These are phyloP conservation scores for Ceratitis capitata DNA, from an alignment of 1,140 invertebrate species.

Conservation along the genomic window DNA sequence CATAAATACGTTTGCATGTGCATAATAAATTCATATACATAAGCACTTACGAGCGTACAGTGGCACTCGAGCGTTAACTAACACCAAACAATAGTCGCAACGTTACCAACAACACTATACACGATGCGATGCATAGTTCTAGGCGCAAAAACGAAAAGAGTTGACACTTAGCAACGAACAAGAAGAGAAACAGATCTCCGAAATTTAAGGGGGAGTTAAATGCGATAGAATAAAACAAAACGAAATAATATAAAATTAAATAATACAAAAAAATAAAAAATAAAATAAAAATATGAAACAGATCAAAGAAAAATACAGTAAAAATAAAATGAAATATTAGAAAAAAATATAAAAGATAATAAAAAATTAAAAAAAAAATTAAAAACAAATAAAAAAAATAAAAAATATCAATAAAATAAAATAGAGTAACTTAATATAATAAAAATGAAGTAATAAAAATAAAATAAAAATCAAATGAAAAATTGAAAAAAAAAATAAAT, in stretches of 20 bases:
- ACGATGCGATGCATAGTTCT: background rate
- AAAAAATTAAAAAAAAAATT: background rate
- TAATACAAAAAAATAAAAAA: background rate
- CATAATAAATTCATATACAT: too few relatives aligned
- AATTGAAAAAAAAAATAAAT: too few relatives aligned
- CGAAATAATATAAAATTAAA: too few relatives aligned
- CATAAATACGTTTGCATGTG: background rate
- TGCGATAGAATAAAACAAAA: too few relatives aligned
- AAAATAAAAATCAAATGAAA: too few relatives aligned
- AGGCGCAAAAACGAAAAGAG: conserved; percentile 21
- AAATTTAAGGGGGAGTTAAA: background rate
- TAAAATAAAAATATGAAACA: background rate
- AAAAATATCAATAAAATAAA: background rate
- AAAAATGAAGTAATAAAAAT: too few relatives aligned
- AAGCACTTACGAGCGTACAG: background rate
- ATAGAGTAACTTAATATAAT: too few relatives aligned
- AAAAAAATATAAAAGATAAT: background rate
- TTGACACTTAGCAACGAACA: conserved; percentile 8
- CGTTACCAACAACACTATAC: background rate
- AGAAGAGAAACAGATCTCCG: background rate
- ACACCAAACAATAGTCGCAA: conserved; percentile 30
- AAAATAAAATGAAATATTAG: background rate
- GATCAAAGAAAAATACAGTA: background rate
- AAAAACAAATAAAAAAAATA: too few relatives aligned
- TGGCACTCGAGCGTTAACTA: conserved; percentile 34